Base-by-base conservation (phyloP, 2,797 vertebrate genomes). In the Capromys pilorides region DNA sequence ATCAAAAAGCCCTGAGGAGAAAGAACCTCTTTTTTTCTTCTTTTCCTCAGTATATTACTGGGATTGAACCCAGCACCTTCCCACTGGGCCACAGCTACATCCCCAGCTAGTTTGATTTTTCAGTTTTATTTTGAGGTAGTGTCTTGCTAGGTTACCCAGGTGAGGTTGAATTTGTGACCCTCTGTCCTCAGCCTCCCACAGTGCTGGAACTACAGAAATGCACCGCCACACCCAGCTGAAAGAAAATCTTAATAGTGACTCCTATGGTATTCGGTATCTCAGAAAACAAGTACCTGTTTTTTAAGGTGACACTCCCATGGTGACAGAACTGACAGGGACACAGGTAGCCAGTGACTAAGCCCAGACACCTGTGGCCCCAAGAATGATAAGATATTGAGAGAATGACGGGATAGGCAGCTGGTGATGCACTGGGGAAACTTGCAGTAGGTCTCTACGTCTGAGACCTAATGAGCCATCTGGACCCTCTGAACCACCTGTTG, bases 401-500 rank as follows among this genome's bases (percentile, higher is more conserved):
- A 36, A 33, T 14, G 24, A 22, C n/a, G 28, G 51, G 59, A 26
- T 0, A 21, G 36, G 24, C 36, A n/a, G 49, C 41, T 73, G 71
- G 71, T 22, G 33, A 79, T 41, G 54, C 59, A 39, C 57, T 86
- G 84, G 85, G 71, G 81, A 95, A 89, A 81, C 77, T 51, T 69
- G 57, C 28, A 39, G 21, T 2, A 59, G 6, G 54, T 45, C 85
- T 69, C 73, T 62, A 24, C 6, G 39, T 36, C 41, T 67, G n/a
- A 88, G 45, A 78, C 51, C 0, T 28, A 45, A 45, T 45, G 45
- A 45, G 8, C 45, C 45, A 4, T 4, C 3, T 57, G 54, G 54
- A 57, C 54, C 51, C 2, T 57, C 54, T 18, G 36, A 90, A 59
- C 33, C 8, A 24, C 21, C 51, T 84, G 51, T 66, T 62, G 45